Conservation (phyloP, 2,113 vertebrate genomes). For the Oxyruncus cristatus region DNA sequence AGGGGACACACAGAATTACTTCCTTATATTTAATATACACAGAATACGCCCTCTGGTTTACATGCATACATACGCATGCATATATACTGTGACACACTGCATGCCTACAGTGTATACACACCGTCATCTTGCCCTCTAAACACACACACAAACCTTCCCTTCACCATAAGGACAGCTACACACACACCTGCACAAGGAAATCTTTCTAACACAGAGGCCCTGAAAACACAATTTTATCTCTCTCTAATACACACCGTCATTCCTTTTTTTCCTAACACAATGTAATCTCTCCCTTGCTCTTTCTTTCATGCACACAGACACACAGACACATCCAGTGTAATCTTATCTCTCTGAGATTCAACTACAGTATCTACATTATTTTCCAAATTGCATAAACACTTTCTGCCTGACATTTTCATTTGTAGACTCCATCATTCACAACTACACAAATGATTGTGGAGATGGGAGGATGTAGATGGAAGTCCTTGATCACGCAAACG, state of each 20-base stretch:
- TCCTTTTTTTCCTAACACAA: constrained; percentile 6
- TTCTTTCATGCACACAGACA: not conserved
- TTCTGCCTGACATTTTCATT: constrained; percentile 58
- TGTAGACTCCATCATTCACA: constrained; percentile 27
- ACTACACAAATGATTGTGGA: not conserved
- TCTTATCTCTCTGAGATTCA: constrained; percentile 46
- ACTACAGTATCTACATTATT: constrained; percentile 64
- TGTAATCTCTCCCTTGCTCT: constrained; percentile 20
- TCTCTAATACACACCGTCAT: not conserved
- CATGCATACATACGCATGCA: not conserved
- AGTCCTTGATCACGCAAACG: constrained; percentile 36
- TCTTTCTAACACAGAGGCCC: not conserved
- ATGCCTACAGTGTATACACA: not conserved
- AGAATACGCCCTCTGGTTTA: not conserved
- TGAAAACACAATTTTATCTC: constrained; percentile 47
- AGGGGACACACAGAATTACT: not conserved
- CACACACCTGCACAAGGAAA: constrained; percentile 7
- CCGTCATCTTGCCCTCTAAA: not conserved
- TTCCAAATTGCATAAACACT: constrained; percentile 64
- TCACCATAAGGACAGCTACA: not conserved
- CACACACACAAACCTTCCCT: not conserved
- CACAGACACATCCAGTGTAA: constrained; percentile 1
- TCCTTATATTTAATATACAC: not conserved
- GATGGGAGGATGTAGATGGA: constrained; percentile 32
- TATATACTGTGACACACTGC: not conserved